Conservation (phyloP, 2,113 vertebrate species). For the Phylloscopus trochilus region DNA sequence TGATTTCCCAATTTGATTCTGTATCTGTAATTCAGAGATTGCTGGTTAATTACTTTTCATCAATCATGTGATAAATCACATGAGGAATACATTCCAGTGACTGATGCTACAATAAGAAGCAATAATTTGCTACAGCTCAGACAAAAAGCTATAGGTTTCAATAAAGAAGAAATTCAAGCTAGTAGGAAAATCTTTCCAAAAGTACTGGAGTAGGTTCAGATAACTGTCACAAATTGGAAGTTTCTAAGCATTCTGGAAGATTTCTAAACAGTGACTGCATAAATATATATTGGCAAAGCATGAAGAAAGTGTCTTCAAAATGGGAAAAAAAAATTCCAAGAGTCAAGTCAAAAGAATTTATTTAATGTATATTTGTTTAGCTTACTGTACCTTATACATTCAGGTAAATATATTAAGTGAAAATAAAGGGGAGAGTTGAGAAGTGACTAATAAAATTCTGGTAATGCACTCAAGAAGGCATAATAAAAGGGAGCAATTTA, state of each 20-base stretch:
- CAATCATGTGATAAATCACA: neutral
- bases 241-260: neutral
- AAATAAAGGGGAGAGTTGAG: neutral
- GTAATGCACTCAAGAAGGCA: neutral
- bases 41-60: neutral
- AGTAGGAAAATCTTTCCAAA: neutral
- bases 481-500: neutral
- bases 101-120: neutral
- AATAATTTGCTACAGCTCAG: neutral
- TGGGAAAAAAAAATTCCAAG: neutral
- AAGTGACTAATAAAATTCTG: neutral
- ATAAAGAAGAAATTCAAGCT: neutral
- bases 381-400: neutral
- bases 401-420: neutral
- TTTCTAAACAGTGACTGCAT: neutral
- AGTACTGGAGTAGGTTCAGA: neutral
- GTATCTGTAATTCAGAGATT: neutral
- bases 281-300: neutral
- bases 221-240: neutral
- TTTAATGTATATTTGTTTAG: neutral
- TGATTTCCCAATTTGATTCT: neutral
- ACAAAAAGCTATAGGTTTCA: neutral
- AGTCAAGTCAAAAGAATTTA: neutral
- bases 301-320: neutral
- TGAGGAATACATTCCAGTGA: neutral